These are phyloP conservation scores for Sipha maydis DNA, from an alignment of 2,888 invertebrate species.

Conservation along the genomic window DNA sequence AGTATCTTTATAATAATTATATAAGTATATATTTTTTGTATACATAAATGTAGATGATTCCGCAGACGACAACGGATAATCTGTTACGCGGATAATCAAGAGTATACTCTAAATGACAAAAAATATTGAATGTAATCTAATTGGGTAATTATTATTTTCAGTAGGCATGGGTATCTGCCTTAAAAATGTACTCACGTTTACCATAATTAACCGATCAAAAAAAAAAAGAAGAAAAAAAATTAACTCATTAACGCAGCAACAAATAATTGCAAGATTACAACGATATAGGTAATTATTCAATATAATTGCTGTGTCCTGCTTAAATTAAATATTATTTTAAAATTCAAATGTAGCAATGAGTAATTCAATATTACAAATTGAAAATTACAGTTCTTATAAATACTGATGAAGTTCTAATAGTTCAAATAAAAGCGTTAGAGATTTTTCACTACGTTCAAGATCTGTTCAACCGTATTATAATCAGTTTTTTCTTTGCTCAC, in stretches of 20 bases:
- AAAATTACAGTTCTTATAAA: neutral
- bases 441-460: neutral
- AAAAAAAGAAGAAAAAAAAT: neutral
- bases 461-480: slow-evolving; percentile 18
- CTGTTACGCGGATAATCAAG: too few species aligned
- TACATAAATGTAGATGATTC: too few species aligned
- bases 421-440: neutral
- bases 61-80: too few species aligned
- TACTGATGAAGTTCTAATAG: neutral
- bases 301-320: neutral
- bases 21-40: too few species aligned
- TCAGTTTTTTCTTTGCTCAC: neutral
- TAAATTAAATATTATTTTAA: neutral
- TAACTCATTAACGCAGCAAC: neutral
- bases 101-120: too few species aligned
- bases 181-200: neutral
- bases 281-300: neutral
- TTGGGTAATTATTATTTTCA: neutral
- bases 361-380: neutral
- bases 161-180: too few species aligned
- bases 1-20: too few species aligned
- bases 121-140: too few species aligned
- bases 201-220: neutral
- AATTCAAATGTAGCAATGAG: neutral
- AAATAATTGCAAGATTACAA: neutral